Base-by-base conservation (phyloP, 2,888 invertebrate species). In the Leucophora obtusa region DNA sequence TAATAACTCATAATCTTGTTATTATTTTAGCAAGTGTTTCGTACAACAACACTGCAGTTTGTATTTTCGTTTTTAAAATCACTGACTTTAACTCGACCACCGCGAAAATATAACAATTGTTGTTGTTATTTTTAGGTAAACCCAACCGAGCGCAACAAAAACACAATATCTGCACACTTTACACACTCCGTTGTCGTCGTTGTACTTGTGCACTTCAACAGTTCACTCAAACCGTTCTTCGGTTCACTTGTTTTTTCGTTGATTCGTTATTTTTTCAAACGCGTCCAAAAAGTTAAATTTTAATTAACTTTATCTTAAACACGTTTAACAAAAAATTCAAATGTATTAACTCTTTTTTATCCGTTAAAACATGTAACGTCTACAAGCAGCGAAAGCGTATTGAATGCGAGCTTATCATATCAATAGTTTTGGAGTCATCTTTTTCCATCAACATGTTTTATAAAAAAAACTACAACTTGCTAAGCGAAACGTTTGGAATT, bases 381-480 rank as follows among this genome's bases (percentile, higher is more conserved):
- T 54, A 79, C 79, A 70, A 84, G 78, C 74, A 79, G 82, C 82
- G 80, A 82, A 84, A 79, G 73, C 83, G 84, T 79, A 84, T 84
- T 84, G 76, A 82, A 71, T 71, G n/a, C 73, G 62, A 82, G 82
- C 82, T 80, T 73, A 35, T 73, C 56, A 73, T 70, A 78, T 63
- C 78, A 80, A 72, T 83, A 81, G 82, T 82, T 84, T 84, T 28
- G 38, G 59, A 38, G 38, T 38, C 38, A 38, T 38, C 38, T 38
- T 38, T 38, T 28, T 65, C 79, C 72, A 65, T 58, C 69, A 28
- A 6, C 28, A 70, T 66, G 63, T 24, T 70, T 28, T 53, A 33
- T 4, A 60, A n/a, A 7, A 60, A 35, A 38, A 17, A 33, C 10
- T 18, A 59, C 70, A 65, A 28, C 35, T 8, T 68, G 35, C 62